Evolutionary conservation across 2,797 vertebrate genomes (phyloP).

Genomic region (Heterohyrax brucei): DNA sequence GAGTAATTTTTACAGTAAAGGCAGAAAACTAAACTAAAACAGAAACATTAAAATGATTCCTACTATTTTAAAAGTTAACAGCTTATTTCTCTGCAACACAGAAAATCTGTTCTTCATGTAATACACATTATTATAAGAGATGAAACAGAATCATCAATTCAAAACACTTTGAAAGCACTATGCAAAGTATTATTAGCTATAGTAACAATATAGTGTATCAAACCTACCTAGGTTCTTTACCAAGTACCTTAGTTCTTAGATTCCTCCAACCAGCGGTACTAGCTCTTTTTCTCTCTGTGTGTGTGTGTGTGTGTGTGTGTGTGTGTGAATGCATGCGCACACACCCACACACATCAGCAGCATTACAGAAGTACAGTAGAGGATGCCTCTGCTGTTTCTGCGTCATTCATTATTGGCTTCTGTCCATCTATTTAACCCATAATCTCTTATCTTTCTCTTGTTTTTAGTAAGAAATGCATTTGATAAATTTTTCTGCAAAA

Average conservation of each 20-base stretch:
- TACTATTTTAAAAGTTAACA: slow-evolving; percentile 47
- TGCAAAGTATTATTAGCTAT: slow-evolving; percentile 14
- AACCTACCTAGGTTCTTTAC: background rate
- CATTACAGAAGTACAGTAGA: slow-evolving; percentile 33
- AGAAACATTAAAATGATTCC: slow-evolving; percentile 60
- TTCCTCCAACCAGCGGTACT: background rate
- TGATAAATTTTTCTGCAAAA: slow-evolving; percentile 54
- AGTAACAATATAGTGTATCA: background rate
- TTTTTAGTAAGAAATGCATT: slow-evolving; percentile 48
- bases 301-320: slow-evolving; percentile 31
- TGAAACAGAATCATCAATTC: slow-evolving; percentile 38
- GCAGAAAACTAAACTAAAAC: background rate
- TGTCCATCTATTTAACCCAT: slow-evolving; percentile 38
- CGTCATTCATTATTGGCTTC: slow-evolving; percentile 32
- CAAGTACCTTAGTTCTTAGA: background rate
- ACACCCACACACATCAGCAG: background rate
- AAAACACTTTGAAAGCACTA: slow-evolving; percentile 59
- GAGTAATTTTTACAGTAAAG: slow-evolving; percentile 48
- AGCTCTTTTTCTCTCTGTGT: slow-evolving; percentile 18
- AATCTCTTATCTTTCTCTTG: background rate
- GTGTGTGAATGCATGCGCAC: background rate
- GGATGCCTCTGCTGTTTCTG: slow-evolving; percentile 22
- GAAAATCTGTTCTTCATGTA: slow-evolving; percentile 35
- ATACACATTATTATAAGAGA: background rate
- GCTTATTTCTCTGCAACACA: slow-evolving; percentile 39